Conservation (phyloP, 1,140 invertebrate genomes). For the Lycorma delicatula region DNA sequence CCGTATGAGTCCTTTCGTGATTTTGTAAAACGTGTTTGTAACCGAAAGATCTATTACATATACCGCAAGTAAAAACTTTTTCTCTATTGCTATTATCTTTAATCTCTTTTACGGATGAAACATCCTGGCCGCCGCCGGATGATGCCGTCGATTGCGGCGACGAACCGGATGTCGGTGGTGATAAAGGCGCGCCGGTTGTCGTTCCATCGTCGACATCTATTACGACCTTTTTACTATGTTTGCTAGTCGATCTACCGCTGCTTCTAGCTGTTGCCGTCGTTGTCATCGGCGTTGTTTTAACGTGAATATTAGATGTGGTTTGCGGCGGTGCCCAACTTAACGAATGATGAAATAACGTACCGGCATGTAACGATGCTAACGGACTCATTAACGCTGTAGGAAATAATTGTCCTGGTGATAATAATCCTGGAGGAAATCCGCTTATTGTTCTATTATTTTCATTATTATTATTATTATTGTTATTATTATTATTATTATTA, state of each 20-base stretch:
- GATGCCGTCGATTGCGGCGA: conserved; percentile 17
- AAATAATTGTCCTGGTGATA: conserved; percentile 8
- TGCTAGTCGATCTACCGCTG: background rate
- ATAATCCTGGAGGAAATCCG: background rate
- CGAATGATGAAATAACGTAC: conserved; percentile 9
- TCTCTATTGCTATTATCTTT: conserved; percentile 41
- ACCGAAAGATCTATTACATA: conserved; percentile 79
- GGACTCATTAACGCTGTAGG: conserved; percentile 13
- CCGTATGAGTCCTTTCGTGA: conserved; percentile 93
- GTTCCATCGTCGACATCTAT: background rate
- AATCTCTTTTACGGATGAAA: background rate
- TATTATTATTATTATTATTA: background rate
- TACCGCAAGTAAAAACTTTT: conserved; percentile 78
- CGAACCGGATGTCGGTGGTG: conserved; percentile 21
- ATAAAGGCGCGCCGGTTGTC: conserved; percentile 13
- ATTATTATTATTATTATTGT: background rate
- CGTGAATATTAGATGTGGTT: background rate
- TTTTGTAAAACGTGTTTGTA: conserved; percentile 95
- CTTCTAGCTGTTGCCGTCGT: background rate
- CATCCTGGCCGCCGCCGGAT: background rate
- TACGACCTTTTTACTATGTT: conserved; percentile 6
- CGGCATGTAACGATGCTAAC: conserved; percentile 13
- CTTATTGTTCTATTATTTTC: background rate
- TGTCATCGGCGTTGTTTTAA: background rate
- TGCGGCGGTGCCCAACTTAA: background rate